These are phyloP conservation scores for Dynastes grantii DNA, from an alignment of 2,888 invertebrate genomes.

Conservation along the genomic window DNA sequence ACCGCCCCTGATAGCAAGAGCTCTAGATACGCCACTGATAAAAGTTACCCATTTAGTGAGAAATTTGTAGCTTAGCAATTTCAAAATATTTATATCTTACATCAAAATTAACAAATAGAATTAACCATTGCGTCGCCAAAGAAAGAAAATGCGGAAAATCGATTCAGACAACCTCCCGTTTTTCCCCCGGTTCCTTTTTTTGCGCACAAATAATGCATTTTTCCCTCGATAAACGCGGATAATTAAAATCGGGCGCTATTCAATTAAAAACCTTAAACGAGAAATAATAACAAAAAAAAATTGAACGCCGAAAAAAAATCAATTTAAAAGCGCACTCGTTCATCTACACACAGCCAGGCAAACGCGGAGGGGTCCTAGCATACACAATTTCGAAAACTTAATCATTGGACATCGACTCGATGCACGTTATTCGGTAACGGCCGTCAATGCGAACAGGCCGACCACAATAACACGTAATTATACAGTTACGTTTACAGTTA, in stretches of 20 bases:
- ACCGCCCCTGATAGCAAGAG: too few species aligned
- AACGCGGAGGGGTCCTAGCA: neutral
- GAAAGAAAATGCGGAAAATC: slow-evolving; percentile 1
- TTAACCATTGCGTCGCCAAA: too few species aligned
- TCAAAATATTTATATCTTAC: too few species aligned
- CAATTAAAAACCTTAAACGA: slow-evolving; percentile 30
- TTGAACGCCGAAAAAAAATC: slow-evolving; percentile 27
- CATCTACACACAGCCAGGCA: too few species aligned
- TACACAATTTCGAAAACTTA: slow-evolving; percentile 32
- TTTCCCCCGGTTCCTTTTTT: neutral
- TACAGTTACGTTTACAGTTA: slow-evolving; percentile 47
- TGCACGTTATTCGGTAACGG: slow-evolving; percentile 24
- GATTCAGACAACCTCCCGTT: slow-evolving; percentile 4
- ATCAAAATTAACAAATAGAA: too few species aligned
- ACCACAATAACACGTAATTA: slow-evolving; percentile 44
- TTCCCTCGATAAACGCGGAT: slow-evolving; percentile 4
- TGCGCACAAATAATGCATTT: neutral
- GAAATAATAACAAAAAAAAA: slow-evolving; percentile 28
- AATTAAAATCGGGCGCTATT: slow-evolving; percentile 29
- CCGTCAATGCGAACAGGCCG: slow-evolving; percentile 32
- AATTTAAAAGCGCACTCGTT: slow-evolving; percentile 13
- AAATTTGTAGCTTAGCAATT: too few species aligned
- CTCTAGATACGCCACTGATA: too few species aligned
- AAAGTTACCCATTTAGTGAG: too few species aligned
- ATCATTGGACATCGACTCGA: slow-evolving; percentile 30